These are phyloP conservation scores for Acomys russatus DNA, from an alignment of 2,797 vertebrate genomes.

Conservation along the genomic window DNA sequence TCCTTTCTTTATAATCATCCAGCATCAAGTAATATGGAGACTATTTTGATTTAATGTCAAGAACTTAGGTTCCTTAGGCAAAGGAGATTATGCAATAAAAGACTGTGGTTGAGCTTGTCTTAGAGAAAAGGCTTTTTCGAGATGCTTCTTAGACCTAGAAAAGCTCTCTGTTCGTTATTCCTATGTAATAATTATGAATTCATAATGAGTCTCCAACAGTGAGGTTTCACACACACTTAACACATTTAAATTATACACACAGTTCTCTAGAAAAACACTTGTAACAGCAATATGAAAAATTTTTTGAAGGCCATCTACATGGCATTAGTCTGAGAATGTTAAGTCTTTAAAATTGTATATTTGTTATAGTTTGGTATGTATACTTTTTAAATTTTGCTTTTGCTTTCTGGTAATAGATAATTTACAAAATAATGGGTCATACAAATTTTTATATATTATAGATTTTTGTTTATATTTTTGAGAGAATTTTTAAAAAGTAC, in stretches of 20 bases:
- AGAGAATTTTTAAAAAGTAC: too few species aligned
- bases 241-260: background rate
- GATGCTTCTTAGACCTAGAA: background rate
- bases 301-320: too few species aligned
- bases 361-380: background rate
- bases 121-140: background rate
- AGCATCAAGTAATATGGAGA: background rate
- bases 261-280: background rate
- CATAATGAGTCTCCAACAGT: background rate
- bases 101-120: background rate
- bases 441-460: too few species aligned
- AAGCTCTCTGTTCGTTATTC: background rate
- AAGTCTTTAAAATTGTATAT: background rate
- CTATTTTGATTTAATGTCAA: background rate
- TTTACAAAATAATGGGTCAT: too few species aligned
- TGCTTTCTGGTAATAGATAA: too few species aligned
- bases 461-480: too few species aligned
- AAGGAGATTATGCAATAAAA: background rate
- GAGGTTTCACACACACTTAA: background rate
- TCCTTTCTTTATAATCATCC: background rate
- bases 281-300: background rate
- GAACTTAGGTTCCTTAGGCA: background rate
- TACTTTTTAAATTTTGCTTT: background rate
- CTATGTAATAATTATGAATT: background rate
- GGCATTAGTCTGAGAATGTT: background rate